Base-by-base conservation (phyloP, 2,888 invertebrate genomes). In the Spodoptera exigua region DNA sequence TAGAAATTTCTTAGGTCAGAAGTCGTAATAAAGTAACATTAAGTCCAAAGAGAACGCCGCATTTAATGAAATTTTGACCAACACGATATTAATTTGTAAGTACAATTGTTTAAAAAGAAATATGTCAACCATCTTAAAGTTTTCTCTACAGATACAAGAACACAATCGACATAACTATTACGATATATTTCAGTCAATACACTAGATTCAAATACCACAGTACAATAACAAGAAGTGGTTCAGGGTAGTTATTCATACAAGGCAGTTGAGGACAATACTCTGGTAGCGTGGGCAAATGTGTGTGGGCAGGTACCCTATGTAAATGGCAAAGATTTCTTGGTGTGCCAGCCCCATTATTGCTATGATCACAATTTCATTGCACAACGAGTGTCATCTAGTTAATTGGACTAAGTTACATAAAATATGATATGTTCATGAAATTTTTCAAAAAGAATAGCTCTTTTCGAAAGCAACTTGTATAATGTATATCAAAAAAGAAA, bases 281-380 rank as follows among this genome's bases (percentile, higher is more conserved):
- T 74, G 80, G 80, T 78, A 73, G 82, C 82, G 81, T 84, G 81
- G 83, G 81, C 77, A 57, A 78, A 74, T 73, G 73, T 76, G 81
- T 83, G 85, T 86, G 85, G 85, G 83, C 77, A 78, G 82, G 79
- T 84, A 84, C 73, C 78, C 77, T 79, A 84, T 83, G 82, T 82
- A 84, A 89, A 89, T 88, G 75, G 71, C 70, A 53, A 80, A 84
- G 85, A 87, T 87, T 87, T 88, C 87, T 82, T 87, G 72, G 69
- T 74, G 60, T 67, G 62, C 72, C 68, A 61, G 70, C 80, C 78
- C 80, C 78, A 85, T 84, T 84, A 84, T 84, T 61, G 81, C 80
- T 83, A 77, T 74, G 76, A 81, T 78, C 79, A 83, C 82, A 82
- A 81, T 85, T 86, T 84, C 84, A 86, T 87, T 85, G 80, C 81